A percentile compares a stretch with the other conserved stretches of the same genome.
Evolutionary conservation across 2,113 vertebrate species (phyloP).

Genomic region (Elephas maximus): DNA sequence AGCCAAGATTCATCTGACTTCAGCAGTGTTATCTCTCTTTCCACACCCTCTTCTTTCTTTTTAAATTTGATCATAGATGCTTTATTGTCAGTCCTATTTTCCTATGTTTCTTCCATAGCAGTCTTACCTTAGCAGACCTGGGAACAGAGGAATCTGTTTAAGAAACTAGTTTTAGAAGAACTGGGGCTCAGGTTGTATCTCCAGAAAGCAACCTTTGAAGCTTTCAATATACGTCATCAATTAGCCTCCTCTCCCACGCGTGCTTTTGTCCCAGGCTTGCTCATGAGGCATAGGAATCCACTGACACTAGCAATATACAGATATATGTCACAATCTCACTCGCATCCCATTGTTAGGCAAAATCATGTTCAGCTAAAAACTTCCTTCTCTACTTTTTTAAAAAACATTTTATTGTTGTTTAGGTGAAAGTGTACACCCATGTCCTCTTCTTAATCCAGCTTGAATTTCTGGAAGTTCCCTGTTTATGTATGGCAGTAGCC

Average conservation of each 20-base stretch:
- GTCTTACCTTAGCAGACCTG: neutral
- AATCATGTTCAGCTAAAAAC: neutral
- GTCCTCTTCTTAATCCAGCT: too few relatives aligned
- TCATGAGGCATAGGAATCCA: neutral
- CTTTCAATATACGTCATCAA: neutral
- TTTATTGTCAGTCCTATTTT: slow-evolving; percentile 18
- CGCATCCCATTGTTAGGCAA: neutral
- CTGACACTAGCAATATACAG: neutral
- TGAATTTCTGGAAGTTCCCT: too few relatives aligned
- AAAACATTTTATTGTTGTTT: too few relatives aligned
- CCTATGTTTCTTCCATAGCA: neutral
- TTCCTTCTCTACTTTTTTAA: neutral
- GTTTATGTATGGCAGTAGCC: too few relatives aligned
- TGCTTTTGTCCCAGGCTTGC: neutral
- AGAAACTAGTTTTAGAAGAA: slow-evolving; percentile 14
- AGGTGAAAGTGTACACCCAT: too few relatives aligned
- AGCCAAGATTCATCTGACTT: neutral
- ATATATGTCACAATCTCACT: neutral
- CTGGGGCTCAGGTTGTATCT: neutral
- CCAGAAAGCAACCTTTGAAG: neutral
- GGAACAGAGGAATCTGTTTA: slow-evolving; percentile 17
- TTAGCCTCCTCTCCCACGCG: neutral
- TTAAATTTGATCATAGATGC: slow-evolving; percentile 21
- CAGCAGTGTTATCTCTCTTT: neutral
- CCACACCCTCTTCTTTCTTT: too few relatives aligned